Evolutionary conservation across 2,888 invertebrate genomes (phyloP).

Genomic region (Harpalus rufipes): DNA sequence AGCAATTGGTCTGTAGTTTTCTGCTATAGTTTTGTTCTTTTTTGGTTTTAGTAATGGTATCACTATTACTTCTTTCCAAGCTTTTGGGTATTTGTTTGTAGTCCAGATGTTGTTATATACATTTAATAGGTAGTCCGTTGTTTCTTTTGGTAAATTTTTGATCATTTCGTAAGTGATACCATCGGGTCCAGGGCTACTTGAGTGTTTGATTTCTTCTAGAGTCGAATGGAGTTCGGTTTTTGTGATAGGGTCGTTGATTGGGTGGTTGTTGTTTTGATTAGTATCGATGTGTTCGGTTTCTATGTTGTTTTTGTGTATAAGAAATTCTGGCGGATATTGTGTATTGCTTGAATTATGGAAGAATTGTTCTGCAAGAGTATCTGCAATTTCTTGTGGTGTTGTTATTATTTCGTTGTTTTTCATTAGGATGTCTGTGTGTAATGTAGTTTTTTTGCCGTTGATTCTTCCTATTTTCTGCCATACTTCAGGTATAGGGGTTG

Average conservation of each 20-base stretch:
- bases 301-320: slow-evolving; percentile 23
- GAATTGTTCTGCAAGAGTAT: slow-evolving; percentile 7
- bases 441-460: slow-evolving; percentile 19
- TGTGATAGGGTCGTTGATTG: slow-evolving; percentile 58
- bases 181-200: slow-evolving; percentile 63
- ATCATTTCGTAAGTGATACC: slow-evolving; percentile 61
- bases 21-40: slow-evolving; percentile 61
- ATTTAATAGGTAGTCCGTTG: slow-evolving; percentile 47
- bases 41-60: slow-evolving; percentile 64
- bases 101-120: slow-evolving; percentile 60
- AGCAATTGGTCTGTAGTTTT: slow-evolving; percentile 67
- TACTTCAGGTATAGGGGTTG: slow-evolving; percentile 4
- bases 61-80: slow-evolving; percentile 63
- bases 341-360: neutral
- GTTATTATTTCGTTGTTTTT: slow-evolving; percentile 23
- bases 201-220: slow-evolving; percentile 31
- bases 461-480: slow-evolving; percentile 27
- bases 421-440: slow-evolving; percentile 11
- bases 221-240: slow-evolving; percentile 60
- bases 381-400: slow-evolving; percentile 13
- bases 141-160: slow-evolving; percentile 53
- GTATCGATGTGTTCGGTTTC: slow-evolving; percentile 20
- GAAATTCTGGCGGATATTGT: slow-evolving; percentile 11
- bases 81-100: slow-evolving; percentile 56
- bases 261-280: slow-evolving; percentile 33